Percentiles rank a stretch among this genome's conserved stretches.
phyloP scores from a whole-genome alignment of 2,888 invertebrate species.

The Noctua fimbriata region DNA sequence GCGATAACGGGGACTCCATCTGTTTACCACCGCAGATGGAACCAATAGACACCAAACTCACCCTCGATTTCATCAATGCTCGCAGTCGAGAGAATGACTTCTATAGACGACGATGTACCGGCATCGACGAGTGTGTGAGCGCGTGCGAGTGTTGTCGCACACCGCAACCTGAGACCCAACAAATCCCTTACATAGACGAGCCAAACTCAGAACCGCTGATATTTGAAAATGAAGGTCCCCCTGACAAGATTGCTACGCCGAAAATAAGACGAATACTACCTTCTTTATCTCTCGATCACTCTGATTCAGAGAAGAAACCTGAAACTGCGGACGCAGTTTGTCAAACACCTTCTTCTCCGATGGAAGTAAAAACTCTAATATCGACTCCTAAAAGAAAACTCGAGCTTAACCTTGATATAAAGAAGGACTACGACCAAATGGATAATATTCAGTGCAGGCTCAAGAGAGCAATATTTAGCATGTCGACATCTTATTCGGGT shows the following conservation, averaged over 20 bases:
- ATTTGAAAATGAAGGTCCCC: slow-evolving; percentile 82
- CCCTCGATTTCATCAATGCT: slow-evolving; percentile 81
- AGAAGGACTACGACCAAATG: slow-evolving; percentile 76
- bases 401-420: slow-evolving; percentile 79
- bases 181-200: slow-evolving; percentile 88
- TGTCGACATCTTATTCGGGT: slow-evolving; percentile 81
- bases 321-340: slow-evolving; percentile 84
- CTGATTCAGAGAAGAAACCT: slow-evolving; percentile 78
- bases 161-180: slow-evolving; percentile 84
- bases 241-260: slow-evolving; percentile 80
- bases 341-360: slow-evolving; percentile 81
- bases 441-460: slow-evolving; percentile 81
- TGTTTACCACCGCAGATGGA: slow-evolving; percentile 85
- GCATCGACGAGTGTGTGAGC: slow-evolving; percentile 84
- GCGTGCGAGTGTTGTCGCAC: slow-evolving; percentile 88
- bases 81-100: slow-evolving; percentile 73
- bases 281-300: slow-evolving; percentile 82
- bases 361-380: slow-evolving; percentile 66
- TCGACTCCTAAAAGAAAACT: slow-evolving; percentile 71
- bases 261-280: slow-evolving; percentile 86
- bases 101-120: slow-evolving; percentile 82
- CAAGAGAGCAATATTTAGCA: slow-evolving; percentile 79
- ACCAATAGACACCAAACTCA: slow-evolving; percentile 84
- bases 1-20: slow-evolving; percentile 79
- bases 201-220: slow-evolving; percentile 86